A percentile compares a stretch with the other conserved stretches of the same genome.
Conservation (phyloP, 1,140 invertebrate species). For the Temnothorax curvispinosus region DNA sequence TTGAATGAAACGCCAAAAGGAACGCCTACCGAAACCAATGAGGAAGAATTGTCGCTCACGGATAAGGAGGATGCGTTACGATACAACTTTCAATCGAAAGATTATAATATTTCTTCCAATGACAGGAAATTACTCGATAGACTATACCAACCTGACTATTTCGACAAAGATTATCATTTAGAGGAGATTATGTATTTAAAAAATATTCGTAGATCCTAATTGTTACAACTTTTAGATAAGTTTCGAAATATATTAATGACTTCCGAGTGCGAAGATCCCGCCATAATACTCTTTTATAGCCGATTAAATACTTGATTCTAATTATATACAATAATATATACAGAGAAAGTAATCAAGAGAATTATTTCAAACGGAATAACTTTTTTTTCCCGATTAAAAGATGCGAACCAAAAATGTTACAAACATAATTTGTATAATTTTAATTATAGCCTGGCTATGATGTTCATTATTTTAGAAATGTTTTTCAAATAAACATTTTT, state of each 20-base stretch:
- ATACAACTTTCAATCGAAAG: constrained; percentile 81
- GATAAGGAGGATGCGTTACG: constrained; percentile 79
- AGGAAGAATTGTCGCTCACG: constrained; percentile 76
- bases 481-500: not conserved
- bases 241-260: constrained; percentile 97
- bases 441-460: not conserved
- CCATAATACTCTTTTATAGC: constrained; percentile 87
- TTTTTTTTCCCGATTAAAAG: not conserved
- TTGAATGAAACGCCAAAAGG: constrained; percentile 80
- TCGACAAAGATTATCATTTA: constrained; percentile 95
- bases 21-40: constrained; percentile 78
- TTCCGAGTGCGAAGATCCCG: constrained; percentile 96
- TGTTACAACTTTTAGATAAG: constrained; percentile 96
- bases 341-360: not conserved
- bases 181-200: constrained; percentile 99
- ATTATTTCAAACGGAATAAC: too few relatives aligned
- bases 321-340: not conserved
- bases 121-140: constrained; percentile 92
- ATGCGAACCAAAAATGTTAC: too few relatives aligned
- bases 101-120: constrained; percentile 87
- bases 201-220: constrained; percentile 94
- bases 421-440: not conserved
- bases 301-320: constrained; percentile 71
- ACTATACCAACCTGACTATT: constrained; percentile 91
- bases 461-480: not conserved